Evolutionary conservation across 2,797 vertebrate genomes (phyloP).

Genomic region (Mionectes olivaceus): DNA sequence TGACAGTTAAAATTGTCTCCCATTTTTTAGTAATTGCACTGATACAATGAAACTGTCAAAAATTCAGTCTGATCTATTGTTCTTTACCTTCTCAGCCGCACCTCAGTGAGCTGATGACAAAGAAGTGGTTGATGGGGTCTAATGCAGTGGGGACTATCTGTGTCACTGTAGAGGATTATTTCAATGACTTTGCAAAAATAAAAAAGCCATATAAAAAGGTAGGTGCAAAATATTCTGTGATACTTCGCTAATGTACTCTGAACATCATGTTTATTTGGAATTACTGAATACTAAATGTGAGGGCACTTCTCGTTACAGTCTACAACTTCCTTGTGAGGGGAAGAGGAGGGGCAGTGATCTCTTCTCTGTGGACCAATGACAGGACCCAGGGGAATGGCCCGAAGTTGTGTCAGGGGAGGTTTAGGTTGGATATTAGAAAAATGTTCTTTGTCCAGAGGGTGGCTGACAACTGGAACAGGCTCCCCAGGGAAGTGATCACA

Average conservation of each 20-base stretch:
- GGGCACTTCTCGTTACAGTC: not conserved
- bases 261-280: not conserved
- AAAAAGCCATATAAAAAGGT: constrained; percentile 97
- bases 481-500: not conserved
- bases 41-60: not conserved
- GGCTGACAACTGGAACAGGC: not conserved
- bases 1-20: not conserved
- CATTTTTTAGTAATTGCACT: not conserved
- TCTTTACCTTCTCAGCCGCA: constrained; percentile 84
- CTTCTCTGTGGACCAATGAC: too few species aligned
- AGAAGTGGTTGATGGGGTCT: constrained; percentile 92
- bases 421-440: not conserved
- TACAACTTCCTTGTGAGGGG: not conserved
- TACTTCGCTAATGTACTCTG: not conserved
- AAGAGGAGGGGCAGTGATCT: not conserved
- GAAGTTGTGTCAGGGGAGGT: not conserved
- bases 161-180: constrained; percentile 97
- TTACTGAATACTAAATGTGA: not conserved
- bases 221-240: not conserved
- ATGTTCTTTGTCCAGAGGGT: not conserved
- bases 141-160: constrained; percentile 97
- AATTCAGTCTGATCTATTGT: not conserved
- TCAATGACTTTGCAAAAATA: constrained; percentile 96
- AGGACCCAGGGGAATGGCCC: not conserved
- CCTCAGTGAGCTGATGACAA: constrained; percentile 91